Evolutionary conservation across 2,888 invertebrate genomes (phyloP).

Genomic region (Chamaedrilus cognettii): DNA sequence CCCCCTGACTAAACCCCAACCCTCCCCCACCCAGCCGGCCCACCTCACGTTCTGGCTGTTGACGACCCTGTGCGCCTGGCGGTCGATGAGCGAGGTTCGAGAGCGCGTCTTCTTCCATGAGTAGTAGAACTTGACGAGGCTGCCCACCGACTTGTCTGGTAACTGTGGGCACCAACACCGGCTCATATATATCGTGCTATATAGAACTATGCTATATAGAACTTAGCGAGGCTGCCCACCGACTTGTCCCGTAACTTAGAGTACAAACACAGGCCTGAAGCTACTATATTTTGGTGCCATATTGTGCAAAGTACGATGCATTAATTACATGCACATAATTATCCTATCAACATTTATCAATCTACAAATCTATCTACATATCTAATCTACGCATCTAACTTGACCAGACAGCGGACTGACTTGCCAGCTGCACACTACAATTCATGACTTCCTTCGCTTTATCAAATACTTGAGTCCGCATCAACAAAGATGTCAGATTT

Average conservation of each 20-base stretch:
- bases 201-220: too few relatives aligned
- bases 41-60: slow-evolving; percentile 10
- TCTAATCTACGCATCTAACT: not conserved
- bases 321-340: too few relatives aligned
- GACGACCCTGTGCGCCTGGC: slow-evolving; percentile 64
- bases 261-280: too few relatives aligned
- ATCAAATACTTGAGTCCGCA: too few relatives aligned
- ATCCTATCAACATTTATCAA: too few relatives aligned
- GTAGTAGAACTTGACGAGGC: slow-evolving; percentile 96
- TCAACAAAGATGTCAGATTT: too few relatives aligned
- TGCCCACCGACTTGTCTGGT: slow-evolving; percentile 95
- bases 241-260: not conserved
- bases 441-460: too few relatives aligned
- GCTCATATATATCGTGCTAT: too few relatives aligned
- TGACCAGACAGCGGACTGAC: not conserved
- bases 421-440: not conserved
- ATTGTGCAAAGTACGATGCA: too few relatives aligned
- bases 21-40: not conserved
- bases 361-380: not conserved
- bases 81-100: slow-evolving; percentile 91
- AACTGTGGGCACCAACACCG: too few relatives aligned
- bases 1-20: not conserved
- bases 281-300: too few relatives aligned
- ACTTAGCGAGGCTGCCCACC: not conserved
- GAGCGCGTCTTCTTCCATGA: slow-evolving; percentile 97